Evolutionary conservation across 2,113 vertebrate genomes (phyloP).

Genomic region (Gasterosteus nipponicus): DNA sequence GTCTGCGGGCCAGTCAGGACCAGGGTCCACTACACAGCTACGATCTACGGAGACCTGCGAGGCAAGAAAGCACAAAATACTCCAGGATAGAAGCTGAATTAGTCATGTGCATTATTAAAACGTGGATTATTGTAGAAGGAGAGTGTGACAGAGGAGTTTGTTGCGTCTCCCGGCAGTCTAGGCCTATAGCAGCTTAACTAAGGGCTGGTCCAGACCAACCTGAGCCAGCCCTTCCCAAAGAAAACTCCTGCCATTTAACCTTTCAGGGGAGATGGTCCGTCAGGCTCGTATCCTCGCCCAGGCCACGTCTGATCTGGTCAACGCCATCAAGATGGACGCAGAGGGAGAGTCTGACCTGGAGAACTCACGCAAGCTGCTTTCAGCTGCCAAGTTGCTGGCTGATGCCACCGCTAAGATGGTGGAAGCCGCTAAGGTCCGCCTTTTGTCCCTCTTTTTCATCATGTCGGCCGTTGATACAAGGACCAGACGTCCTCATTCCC

Average conservation of each 20-base stretch:
- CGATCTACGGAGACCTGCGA: too few species aligned
- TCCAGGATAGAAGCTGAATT: too few species aligned
- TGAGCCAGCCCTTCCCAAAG: not conserved
- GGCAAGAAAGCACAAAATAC: too few species aligned
- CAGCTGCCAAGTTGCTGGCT: conserved; percentile 93
- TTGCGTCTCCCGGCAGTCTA: too few species aligned
- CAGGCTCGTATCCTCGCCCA: conserved; percentile 97
- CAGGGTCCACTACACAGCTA: too few species aligned
- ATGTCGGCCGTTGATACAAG: not conserved
- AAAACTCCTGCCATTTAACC: not conserved
- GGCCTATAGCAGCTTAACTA: too few species aligned
- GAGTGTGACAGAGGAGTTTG: too few species aligned
- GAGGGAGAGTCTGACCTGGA: conserved; percentile 95
- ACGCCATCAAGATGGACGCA: conserved; percentile 96
- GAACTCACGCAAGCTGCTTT: conserved; percentile 95
- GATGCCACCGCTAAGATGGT: conserved; percentile 98
- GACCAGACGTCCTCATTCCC: not conserved
- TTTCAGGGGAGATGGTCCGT: conserved; percentile 95
- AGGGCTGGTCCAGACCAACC: too few species aligned
- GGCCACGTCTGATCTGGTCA: conserved; percentile 95
- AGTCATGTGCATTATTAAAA: too few species aligned
- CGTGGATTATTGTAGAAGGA: too few species aligned
- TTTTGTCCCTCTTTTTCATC: not conserved
- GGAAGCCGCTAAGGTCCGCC: conserved; percentile 93
- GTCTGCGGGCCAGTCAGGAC: too few species aligned